Conservation (phyloP, 2,797 vertebrate genomes). For the Myiothlypis chrysogaster region DNA sequence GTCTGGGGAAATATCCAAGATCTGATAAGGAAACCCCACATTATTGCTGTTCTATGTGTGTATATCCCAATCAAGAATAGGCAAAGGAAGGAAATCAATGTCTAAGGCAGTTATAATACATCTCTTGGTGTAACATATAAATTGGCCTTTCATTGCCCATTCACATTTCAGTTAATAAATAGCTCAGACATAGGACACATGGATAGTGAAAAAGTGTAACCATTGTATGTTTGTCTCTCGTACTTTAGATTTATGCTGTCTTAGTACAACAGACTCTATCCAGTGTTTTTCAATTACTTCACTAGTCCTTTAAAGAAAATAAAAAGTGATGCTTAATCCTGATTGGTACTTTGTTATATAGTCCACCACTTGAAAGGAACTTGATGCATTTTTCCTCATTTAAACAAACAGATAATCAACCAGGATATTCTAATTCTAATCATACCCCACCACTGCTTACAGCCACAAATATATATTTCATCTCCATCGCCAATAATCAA, state of each 20-base stretch:
- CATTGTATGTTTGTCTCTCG: conserved; percentile 84
- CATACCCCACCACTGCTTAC: background rate
- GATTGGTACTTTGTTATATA: conserved; percentile 72
- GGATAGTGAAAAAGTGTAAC: conserved; percentile 79
- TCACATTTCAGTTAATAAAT: conserved; percentile 87
- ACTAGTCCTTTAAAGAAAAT: conserved; percentile 80
- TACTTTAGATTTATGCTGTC: conserved; percentile 90
- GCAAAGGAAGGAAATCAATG: conserved; percentile 81
- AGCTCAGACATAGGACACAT: conserved; percentile 76
- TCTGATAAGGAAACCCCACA: conserved; percentile 85
- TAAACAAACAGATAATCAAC: conserved; percentile 56
- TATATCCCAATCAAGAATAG: conserved; percentile 75
- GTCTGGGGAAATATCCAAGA: conserved; percentile 86
- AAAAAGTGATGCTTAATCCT: conserved; percentile 78
- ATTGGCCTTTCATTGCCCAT: conserved; percentile 86
- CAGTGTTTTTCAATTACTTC: conserved; percentile 87
- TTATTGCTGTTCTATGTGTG: conserved; percentile 73
- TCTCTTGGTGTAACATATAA: conserved; percentile 81
- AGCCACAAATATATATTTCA: background rate
- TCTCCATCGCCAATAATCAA: background rate
- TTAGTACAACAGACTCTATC: conserved; percentile 82
- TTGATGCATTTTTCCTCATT: conserved; percentile 36
- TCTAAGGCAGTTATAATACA: conserved; percentile 74
- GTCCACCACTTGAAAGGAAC: conserved; percentile 30
- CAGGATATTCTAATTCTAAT: conserved; percentile 35